These are phyloP conservation scores for Sebastes schlegelii DNA, from an alignment of 2,113 vertebrate species.

Conservation along the genomic window DNA sequence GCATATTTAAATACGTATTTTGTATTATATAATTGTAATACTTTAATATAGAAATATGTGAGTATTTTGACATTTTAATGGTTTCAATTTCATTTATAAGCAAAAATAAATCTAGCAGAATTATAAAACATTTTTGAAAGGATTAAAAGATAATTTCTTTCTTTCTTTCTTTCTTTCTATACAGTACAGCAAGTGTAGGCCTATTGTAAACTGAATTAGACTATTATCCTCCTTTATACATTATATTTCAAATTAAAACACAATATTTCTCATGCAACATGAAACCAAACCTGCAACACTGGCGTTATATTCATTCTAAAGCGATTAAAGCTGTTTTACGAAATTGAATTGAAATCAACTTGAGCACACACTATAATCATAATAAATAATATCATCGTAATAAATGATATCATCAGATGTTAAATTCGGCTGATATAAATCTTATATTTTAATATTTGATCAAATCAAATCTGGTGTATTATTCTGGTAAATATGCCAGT, in stretches of 20 bases:
- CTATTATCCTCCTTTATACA: background rate
- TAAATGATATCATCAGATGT: background rate
- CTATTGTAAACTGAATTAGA: conserved; percentile 10
- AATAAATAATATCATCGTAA: background rate
- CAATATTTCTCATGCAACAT: background rate
- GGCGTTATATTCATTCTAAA: background rate
- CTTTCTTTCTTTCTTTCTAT: conserved; percentile 13
- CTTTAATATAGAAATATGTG: background rate
- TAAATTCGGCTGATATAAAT: background rate
- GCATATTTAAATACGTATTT: background rate
- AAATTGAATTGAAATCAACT: background rate
- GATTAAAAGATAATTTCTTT: background rate
- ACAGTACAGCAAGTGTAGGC: conserved; percentile 69
- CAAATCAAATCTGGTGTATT: background rate
- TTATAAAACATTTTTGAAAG: background rate
- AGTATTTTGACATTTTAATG: background rate
- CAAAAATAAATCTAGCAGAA: background rate
- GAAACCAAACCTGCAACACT: background rate
- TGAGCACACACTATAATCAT: background rate
- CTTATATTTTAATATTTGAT: background rate
- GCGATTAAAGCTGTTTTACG: background rate
- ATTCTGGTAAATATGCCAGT: background rate
- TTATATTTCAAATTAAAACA: background rate
- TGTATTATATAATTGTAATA: background rate
- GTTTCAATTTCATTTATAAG: too few relatives aligned